Conservation (phyloP, 2,888 invertebrate species). For the Meandrusa payeni region DNA sequence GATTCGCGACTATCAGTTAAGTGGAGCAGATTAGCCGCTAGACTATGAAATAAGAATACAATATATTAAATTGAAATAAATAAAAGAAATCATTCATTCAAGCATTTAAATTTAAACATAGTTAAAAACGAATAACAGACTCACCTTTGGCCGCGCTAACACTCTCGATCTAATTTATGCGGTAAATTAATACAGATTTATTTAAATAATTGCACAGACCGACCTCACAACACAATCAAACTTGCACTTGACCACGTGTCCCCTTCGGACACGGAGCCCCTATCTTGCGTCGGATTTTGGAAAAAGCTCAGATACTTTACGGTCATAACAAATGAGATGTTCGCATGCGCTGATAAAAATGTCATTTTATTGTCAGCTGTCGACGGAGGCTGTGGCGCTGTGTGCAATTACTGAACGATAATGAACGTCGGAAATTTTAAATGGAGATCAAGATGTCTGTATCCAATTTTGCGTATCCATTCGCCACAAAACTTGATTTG, state of each 20-base stretch:
- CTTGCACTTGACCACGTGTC: not conserved
- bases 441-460: slow-evolving; percentile 1
- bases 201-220: not conserved
- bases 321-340: slow-evolving; percentile 26
- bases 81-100: no score
- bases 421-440: slow-evolving; percentile 9
- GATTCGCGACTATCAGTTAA: no score
- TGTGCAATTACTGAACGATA: slow-evolving; percentile 19
- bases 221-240: slow-evolving; percentile 12
- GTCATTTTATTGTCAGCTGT: slow-evolving; percentile 30
- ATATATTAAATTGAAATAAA: no score
- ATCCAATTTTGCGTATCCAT: not conserved
- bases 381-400: slow-evolving; percentile 21
- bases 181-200: slow-evolving; percentile 3
- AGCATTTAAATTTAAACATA: no score
- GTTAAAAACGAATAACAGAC: not conserved
- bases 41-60: no score
- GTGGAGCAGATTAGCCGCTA: no score
- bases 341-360: slow-evolving; percentile 25
- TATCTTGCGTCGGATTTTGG: slow-evolving; percentile 6
- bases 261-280: not conserved
- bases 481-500: no score
- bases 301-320: slow-evolving; percentile 11
- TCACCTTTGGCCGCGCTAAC: not conserved
- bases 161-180: not conserved